Base-by-base conservation (phyloP, 2,113 vertebrate genomes). In the Chlorocebus sabaeus region DNA sequence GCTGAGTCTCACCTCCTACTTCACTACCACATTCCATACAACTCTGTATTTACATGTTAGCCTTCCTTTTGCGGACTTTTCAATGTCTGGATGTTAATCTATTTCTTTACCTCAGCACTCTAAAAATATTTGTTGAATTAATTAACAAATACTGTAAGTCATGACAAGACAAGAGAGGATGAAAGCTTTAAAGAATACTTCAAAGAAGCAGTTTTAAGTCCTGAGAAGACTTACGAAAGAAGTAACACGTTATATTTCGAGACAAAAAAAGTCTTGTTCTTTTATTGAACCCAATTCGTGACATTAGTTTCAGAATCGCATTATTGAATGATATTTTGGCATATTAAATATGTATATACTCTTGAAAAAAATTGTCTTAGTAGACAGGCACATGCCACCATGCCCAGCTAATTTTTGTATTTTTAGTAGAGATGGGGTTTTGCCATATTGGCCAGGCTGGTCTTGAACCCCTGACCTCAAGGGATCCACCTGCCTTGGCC, bases 271-370 rank as follows among this genome's bases (percentile, higher is more conserved):
- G 38, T 2, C 22, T 57, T 23, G 13, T 45, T 95, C 75, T 90
- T 64, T 48, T 48, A 48, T 14, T 50, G n/a, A 93, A 43, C 20
- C 5, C 5, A 48, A 86, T 3, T 95, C 2, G 4, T 61, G 14
- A 70, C 43, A 8, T 25, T 95, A 75, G 67, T 84, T 97, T 97
- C 12, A 89, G 82, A 94, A 95, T 27, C 30, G 8, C 6, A 82
- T 9, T 43, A 81, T 43, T 52, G 67, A 90, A 61, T 92, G 16
- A 35, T 48, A 90, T 57, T 72, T 93, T 75, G 30, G 48, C 30
- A 93, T 59, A 68, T 57, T 82, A 30, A 2, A 35, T 55, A 78
- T 92, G 83, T 96, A 75, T 90, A 76, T 80, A 85, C 23, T 64
- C 27, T 61, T 23, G 86, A 81, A 45, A 50, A 75, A 70, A 68